Evolutionary conservation across 2,888 invertebrate genomes (phyloP), one percentile per base, ranked within the genome.

Genomic region (Xiphydria camelus): DNA sequence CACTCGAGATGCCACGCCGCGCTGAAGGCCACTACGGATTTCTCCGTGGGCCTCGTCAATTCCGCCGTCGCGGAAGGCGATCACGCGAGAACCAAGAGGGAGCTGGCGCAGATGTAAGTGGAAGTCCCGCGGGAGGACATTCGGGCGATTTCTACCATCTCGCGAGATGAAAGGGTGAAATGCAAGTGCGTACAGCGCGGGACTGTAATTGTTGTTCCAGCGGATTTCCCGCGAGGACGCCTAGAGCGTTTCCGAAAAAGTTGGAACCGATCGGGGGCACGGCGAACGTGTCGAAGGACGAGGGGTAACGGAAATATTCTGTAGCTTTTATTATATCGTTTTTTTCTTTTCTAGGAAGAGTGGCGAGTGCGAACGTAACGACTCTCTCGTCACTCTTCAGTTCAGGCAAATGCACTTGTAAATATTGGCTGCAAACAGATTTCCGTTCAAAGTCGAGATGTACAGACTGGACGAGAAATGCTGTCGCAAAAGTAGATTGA

Each of bases 11-110:
- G 71, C 15, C 64, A 62, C 19, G 59, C 59, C 20, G 72, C 73
- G 4, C 60, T 73, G 29, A 69, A 72, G 41, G 72, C 73, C 21
- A 73, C 72, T 23, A 64, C 69, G 19, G 66, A 73, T 40, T 73
- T 73, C 51, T 58, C 64, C 3, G 57, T 68, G 22, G 63, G 63
- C 29, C 58, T 68, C 40, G 59, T 59, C 22, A 64, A 65, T 47
- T 39, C 60, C 6, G 45, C 50, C 2, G 22, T 44, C 1, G 36
- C 57, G 9, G 34, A 34, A 35, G 60, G 60, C 21, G 64, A 66
- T 2, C 47, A 54, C 4, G 14, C 57, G 2, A 57, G 49, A 17
- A 54, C 34, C 14, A 49, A 49, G 22, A 45, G 37, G 20, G 53
- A 57, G 12, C 40, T 41, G 15, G 23, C 48, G 19, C 56, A 54